phyloP scores from a whole-genome alignment of 2,797 vertebrate genomes.

The Peromyscus melanophrys region DNA sequence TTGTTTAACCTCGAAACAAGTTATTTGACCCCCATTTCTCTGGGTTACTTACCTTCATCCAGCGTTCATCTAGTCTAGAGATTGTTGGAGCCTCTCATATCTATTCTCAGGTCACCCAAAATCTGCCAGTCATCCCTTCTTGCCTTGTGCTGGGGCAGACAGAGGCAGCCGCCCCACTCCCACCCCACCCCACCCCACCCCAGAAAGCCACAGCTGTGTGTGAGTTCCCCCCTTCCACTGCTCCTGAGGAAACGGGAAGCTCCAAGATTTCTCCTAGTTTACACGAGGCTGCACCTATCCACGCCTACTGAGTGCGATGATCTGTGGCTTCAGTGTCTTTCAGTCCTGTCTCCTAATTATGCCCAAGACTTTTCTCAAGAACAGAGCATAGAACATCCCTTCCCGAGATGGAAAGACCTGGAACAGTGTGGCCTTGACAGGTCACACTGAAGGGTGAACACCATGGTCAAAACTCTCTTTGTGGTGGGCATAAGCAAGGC shows the following conservation, averaged over 20 bases:
- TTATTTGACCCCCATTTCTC: not conserved
- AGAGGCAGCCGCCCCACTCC: not conserved
- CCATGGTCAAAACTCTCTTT: not conserved
- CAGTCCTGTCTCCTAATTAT: not conserved
- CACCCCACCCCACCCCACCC: no score
- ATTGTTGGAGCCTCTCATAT: not conserved
- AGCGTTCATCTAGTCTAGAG: not conserved
- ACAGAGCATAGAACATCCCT: not conserved
- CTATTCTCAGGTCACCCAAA: not conserved
- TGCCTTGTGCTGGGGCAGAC: no score
- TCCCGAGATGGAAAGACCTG: not conserved
- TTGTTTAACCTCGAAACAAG: not conserved
- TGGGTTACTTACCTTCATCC: not conserved
- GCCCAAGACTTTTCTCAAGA: not conserved
- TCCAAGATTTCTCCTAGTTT: not conserved
- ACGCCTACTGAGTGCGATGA: not conserved
- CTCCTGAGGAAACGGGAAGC: not conserved
- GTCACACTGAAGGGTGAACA: not conserved
- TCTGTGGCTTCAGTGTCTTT: conserved; percentile 19
- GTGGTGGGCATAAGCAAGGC: not conserved
- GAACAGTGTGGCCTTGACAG: not conserved
- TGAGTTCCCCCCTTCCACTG: no score
- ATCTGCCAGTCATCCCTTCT: not conserved
- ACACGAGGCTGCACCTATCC: not conserved
- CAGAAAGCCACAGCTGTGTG: not conserved